A percentile compares a stretch with the other conserved stretches of the same genome.
phyloP scores from a whole-genome alignment of 2,113 vertebrate species.

The Symphodus melops region DNA sequence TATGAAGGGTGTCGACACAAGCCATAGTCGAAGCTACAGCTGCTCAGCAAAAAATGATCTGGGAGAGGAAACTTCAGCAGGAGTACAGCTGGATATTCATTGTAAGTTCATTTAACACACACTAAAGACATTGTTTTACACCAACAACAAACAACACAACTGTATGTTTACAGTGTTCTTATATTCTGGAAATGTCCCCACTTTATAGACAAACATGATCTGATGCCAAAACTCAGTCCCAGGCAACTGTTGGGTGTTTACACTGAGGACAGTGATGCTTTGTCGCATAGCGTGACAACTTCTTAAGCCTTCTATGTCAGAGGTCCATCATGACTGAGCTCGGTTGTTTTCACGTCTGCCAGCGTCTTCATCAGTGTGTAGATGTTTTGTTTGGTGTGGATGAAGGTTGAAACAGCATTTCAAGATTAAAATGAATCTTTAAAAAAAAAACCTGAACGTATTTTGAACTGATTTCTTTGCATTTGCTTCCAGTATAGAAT shows the following conservation, averaged over 20 bases:
- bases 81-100: constrained; percentile 63
- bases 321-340: constrained; percentile 43
- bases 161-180: constrained; percentile 3
- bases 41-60: constrained; percentile 64
- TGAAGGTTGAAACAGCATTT: neutral
- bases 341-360: constrained; percentile 39
- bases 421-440: too few relatives aligned
- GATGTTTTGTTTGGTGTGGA: constrained; percentile 29
- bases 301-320: constrained; percentile 36
- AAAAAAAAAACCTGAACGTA: too few relatives aligned
- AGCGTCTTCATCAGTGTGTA: constrained; percentile 34
- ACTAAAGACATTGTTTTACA: constrained; percentile 27
- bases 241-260: constrained; percentile 41
- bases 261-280: constrained; percentile 50
- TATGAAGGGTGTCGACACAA: constrained; percentile 10
- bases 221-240: constrained; percentile 43
- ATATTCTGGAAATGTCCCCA: constrained; percentile 30
- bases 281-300: constrained; percentile 55
- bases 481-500: too few relatives aligned
- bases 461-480: too few relatives aligned
- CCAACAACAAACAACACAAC: constrained; percentile 21
- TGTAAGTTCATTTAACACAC: constrained; percentile 63
- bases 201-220: constrained; percentile 45
- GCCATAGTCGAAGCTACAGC: constrained; percentile 58
- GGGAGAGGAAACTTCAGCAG: constrained; percentile 47